A percentile compares a stretch with the other conserved stretches of the same genome.
phyloP scores from a whole-genome alignment of 2,797 vertebrate genomes.

The Xenopus petersii region DNA sequence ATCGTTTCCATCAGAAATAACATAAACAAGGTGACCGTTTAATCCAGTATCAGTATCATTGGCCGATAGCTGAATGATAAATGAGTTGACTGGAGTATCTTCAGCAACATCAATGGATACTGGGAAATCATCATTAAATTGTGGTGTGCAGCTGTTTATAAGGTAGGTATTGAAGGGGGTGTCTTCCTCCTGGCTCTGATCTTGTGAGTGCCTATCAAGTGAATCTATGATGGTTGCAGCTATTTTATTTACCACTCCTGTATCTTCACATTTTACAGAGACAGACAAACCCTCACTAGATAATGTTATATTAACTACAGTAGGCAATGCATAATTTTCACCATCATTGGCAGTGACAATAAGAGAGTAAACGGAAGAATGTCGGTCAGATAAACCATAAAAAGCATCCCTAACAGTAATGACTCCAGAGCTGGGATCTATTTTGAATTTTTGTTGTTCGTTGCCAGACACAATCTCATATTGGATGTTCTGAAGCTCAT shows the following conservation, averaged over 20 bases:
- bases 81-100: conserved; percentile 69
- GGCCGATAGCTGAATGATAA: conserved; percentile 78
- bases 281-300: conserved; percentile 64
- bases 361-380: conserved; percentile 69
- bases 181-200: conserved; percentile 74
- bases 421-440: conserved; percentile 79
- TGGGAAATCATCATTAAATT: conserved; percentile 77
- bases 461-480: conserved; percentile 86
- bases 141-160: conserved; percentile 81
- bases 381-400: conserved; percentile 50
- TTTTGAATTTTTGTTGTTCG: conserved; percentile 77
- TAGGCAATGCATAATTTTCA: conserved; percentile 76
- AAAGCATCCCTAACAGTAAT: conserved; percentile 76
- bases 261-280: conserved; percentile 79
- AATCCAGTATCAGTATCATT: conserved; percentile 83
- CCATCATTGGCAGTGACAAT: conserved; percentile 85
- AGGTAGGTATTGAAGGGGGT: conserved; percentile 78
- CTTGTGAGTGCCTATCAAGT: conserved; percentile 75
- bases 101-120: conserved; percentile 82
- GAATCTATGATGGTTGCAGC: conserved; percentile 85
- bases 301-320: conserved; percentile 79
- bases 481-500: conserved; percentile 85
- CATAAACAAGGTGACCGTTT: conserved; percentile 82
- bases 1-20: conserved; percentile 87
- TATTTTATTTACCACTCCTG: conserved; percentile 77